Evolutionary conservation across 2,797 vertebrate species (phyloP), one percentile per base, ranked within the genome.

Genomic region (Anguilla obscura): DNA sequence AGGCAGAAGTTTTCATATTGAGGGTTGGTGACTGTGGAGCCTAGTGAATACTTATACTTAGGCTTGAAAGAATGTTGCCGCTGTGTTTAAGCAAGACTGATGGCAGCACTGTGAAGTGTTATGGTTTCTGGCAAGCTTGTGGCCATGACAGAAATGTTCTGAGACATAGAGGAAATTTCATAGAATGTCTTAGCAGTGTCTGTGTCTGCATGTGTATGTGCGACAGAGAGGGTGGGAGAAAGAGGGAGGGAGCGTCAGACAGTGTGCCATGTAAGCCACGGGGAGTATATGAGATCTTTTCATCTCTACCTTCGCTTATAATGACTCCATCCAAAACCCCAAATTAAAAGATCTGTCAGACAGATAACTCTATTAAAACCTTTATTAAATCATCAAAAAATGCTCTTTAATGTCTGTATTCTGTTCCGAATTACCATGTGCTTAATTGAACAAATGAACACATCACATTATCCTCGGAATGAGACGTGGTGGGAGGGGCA

Each of bases 381-480:
- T 92, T 94, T 93, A 93, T 93, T 92, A 93, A 92, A 92, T 89
- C 89, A 93, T 93, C 91, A 93, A 92, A 93, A 79, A 88, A 85
- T 89, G 71, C 88, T 88, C 89, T 88, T 86, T 84, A 89, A 85
- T 88, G 85, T 30, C 60, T 76, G 74, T 91, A 89, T 90, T 86
- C 89, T n/a, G 66, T 88, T 89, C 90, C 90, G 87, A 91, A 90
- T 91, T 89, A 92, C 85, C 91, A 87, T 87, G 87, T 88, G 91
- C 90, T 93, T 93, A 94, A 92, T 91, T 86, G 90, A 93, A 90
- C 93, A 91, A 94, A 94, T 92, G 87, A 92, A 92, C 91, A 92
- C 84, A 92, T 93, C 89, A 88, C 90, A 90, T 90, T 91, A 91
- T 89, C 93, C 90, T 84, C 45, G 30, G 48, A 54, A 85, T 87